Evolutionary conservation across 2,113 vertebrate species (phyloP).

Genomic region (Psittacula cyanocephala): DNA sequence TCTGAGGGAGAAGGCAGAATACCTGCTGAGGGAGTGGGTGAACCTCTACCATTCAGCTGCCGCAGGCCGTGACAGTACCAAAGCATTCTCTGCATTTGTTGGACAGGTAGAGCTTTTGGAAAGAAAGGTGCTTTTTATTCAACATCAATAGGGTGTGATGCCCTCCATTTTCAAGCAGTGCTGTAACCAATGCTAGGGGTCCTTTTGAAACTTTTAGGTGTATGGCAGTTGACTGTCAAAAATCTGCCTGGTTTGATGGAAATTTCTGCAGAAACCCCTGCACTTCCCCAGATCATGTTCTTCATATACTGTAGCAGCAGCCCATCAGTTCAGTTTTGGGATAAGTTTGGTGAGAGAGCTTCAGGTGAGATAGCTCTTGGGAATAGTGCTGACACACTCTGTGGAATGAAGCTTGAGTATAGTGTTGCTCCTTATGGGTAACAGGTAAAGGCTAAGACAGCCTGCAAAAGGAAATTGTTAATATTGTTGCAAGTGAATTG

Average conservation of each 20-base stretch:
- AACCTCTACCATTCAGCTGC: slow-evolving; percentile 98
- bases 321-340: background rate
- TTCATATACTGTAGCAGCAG: background rate
- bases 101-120: slow-evolving; percentile 94
- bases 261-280: background rate
- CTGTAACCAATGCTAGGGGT: too few species aligned
- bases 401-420: background rate
- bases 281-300: background rate
- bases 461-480: background rate
- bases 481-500: background rate
- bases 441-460: background rate
- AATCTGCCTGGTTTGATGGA: background rate
- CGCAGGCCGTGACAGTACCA: slow-evolving; percentile 97
- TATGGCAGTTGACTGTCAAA: background rate
- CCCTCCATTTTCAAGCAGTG: too few species aligned
- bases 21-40: slow-evolving; percentile 97
- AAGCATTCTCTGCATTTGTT: slow-evolving; percentile 99
- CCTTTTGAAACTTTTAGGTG: background rate
- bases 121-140: slow-evolving; percentile 86
- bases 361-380: background rate
- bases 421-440: background rate
- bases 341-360: background rate
- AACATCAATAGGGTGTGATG: slow-evolving; percentile 78
- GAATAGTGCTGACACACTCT: background rate
- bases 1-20: slow-evolving; percentile 96